Base-by-base conservation (phyloP, 1,140 invertebrate species). In the Drosophila ohnishii region DNA sequence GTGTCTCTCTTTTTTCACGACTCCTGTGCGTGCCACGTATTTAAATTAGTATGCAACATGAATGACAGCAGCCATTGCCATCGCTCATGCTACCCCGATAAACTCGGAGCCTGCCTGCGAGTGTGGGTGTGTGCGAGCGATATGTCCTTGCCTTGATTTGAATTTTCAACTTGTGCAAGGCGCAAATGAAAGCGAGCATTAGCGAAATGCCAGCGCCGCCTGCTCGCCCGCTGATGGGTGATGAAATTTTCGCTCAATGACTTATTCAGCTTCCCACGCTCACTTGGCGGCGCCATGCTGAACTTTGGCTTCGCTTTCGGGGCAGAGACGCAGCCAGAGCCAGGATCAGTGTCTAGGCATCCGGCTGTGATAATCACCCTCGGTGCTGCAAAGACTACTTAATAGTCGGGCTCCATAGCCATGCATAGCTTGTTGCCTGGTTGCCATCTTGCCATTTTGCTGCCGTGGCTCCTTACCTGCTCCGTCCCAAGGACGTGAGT, bases 11-110 rank as follows among this genome's bases (percentile, higher is more conserved):
- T 32, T 37, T 35, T 75, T 56, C 42, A n/a, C 42, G 10, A 39
- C 50, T 63, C 34, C 44, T 59, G 73, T 80, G 81, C 69, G 78
- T 79, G 72, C 73, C 72, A 80, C 72, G 80, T 88, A 88, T 87
- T 87, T 88, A 87, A 87, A 87, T 87, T 88, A 87, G 84, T 88
- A 88, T 88, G 84, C 84, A 87, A 80, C 84, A 88, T 87, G 84
- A 87, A 87, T 88, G 84, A 88, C 84, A 87, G 80, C 73, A 69
- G 80, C 66, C 80, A 75, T 80, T 71, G 75, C 60, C 80, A 75
- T 80, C 59, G 65, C 73, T 80, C 85, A 88, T 75, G 80, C 61
- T 69, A 75, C 59, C 67, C 63, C 76, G 84, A 80, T 87, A 83
- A 83, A 77, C 67, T 67, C 10, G 2, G 19, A n/a, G 35, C 16